phyloP scores from a whole-genome alignment of 92 coral and sea anemone species.

The Phenganax subtilis region DNA sequence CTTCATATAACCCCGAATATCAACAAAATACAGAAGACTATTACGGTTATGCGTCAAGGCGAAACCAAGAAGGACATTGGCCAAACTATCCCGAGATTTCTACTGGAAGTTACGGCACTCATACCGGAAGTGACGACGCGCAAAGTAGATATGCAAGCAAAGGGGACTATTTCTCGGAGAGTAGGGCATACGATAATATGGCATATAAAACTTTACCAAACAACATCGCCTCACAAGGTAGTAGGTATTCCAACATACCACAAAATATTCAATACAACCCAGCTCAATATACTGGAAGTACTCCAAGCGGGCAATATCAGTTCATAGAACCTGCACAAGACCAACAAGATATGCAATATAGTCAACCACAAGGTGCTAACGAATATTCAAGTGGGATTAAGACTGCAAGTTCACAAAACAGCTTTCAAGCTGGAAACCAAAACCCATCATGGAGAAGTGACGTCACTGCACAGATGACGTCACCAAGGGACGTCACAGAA shows the following conservation, averaged over 20 bases:
- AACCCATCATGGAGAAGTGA: constrained; percentile 5
- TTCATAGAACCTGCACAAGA: not conserved
- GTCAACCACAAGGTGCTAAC: not conserved
- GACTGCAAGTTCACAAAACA: not conserved
- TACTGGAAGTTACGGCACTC: constrained; percentile 8
- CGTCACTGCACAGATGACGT: constrained; percentile 23
- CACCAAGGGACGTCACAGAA: constrained; percentile 17
- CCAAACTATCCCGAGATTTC: not conserved
- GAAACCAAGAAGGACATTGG: not conserved
- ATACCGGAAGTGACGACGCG: not conserved
- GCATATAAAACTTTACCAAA: not conserved
- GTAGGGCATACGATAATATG: not conserved
- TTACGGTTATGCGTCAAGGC: constrained; percentile 1
- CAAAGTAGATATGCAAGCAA: not conserved
- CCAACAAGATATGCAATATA: constrained; percentile 9
- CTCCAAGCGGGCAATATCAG: constrained; percentile 29
- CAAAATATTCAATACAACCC: constrained; percentile 1
- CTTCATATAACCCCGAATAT: not conserved
- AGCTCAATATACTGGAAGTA: not conserved
- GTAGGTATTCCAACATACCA: not conserved
- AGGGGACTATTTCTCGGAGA: not conserved
- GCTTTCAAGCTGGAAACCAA: constrained; percentile 5
- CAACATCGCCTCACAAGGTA: constrained; percentile 9
- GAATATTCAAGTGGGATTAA: not conserved
- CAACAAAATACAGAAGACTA: constrained; percentile 4